phyloP scores from a whole-genome alignment of 2,797 vertebrate species.

The Scolopax rusticola region DNA sequence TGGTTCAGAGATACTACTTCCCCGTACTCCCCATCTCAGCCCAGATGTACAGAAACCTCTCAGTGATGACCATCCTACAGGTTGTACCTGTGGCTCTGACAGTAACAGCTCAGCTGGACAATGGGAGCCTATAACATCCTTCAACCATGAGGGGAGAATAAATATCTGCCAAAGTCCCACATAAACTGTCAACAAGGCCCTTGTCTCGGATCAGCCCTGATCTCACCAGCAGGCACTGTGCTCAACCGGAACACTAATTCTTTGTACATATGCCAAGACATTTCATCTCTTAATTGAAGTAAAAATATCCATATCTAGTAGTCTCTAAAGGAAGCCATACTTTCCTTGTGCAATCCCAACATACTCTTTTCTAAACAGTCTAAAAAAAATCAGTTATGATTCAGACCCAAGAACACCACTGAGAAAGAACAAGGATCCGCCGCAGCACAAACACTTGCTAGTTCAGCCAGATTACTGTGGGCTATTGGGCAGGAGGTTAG shows the following conservation, averaged over 20 bases:
- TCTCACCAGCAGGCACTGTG: slow-evolving; percentile 23
- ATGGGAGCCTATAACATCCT: neutral
- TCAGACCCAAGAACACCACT: neutral
- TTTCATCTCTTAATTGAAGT: slow-evolving; percentile 28
- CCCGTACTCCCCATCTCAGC: neutral
- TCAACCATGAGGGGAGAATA: neutral
- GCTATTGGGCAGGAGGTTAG: neutral
- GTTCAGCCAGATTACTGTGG: neutral
- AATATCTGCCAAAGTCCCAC: neutral
- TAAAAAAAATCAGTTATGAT: neutral
- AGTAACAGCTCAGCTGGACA: neutral
- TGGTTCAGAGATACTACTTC: neutral
- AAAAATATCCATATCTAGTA: neutral
- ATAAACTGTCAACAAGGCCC: slow-evolving; percentile 5
- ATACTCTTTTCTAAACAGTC: neutral
- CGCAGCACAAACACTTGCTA: neutral
- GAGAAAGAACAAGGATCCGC: neutral
- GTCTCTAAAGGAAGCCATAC: neutral
- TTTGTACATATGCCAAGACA: neutral
- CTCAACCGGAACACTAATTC: slow-evolving; percentile 24
- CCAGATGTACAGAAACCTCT: neutral
- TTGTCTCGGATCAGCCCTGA: neutral
- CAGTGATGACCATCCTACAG: neutral
- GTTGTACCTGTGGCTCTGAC: neutral
- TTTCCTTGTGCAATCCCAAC: neutral